Base-by-base conservation (phyloP, 2,797 vertebrate species). In the Aulostomus chinensis region DNA sequence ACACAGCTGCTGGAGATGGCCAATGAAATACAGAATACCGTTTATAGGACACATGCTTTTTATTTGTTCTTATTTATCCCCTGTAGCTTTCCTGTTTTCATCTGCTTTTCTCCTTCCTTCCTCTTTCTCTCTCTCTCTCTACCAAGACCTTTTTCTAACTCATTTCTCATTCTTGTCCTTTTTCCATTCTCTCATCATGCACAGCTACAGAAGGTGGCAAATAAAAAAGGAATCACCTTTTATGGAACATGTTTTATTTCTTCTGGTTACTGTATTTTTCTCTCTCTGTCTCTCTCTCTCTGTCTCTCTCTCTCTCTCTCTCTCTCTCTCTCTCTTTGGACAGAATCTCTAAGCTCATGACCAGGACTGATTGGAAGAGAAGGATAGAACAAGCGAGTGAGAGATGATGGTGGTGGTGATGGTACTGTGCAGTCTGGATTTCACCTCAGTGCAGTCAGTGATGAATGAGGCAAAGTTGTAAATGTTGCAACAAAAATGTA, bases 21-120 rank as follows among this genome's bases (percentile, higher is more conserved):
- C 78, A 77, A 71, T 85, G 80, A 82, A 84, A 86, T 82, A 75
- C 62, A 75, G 47, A 77, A 67, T 76, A 76, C 48, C 63, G 80
- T 81, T 80, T 84, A 78, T 74, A 68, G 73, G 64, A 84, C 78
- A 84, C 75, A 63, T 58, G 73, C 76, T 77, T 87, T 83, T 84
- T 80, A 80, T 83, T 78, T 86, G 66, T 80, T 76, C 76, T 60
- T 63, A 76, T 81, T 76, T 79, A 74, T 80, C 61, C 68, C 66
- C 53, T 45, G 54, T 65, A 72, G 53, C 39, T 48, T 64, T 53
- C 18, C 21, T 18, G 35, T 31, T 8, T 17, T n/a, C 7, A 18
- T 10, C 21, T 12, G 3, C 7, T 2, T 22, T 24, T 32, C 31
- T 29, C 30, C 48, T 11, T 16, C 5, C 14, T 25, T n/a, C n/a